A percentile compares a stretch with the other conserved stretches of the same genome.
phyloP scores from a whole-genome alignment of 2,113 vertebrate genomes.

The Prunella fulvescens region DNA sequence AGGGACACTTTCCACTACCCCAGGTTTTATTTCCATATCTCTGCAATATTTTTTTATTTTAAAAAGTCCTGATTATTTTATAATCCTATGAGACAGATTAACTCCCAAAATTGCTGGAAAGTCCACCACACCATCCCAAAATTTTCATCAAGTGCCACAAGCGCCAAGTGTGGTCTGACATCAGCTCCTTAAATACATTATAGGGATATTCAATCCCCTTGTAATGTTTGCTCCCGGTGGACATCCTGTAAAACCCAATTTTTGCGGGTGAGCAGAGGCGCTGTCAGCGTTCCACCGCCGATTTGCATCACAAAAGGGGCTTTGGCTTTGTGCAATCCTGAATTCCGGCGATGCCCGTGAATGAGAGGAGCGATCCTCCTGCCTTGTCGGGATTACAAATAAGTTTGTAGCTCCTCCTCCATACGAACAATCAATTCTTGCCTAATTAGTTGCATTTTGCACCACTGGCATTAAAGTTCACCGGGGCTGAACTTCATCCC shows the following conservation, averaged over 20 bases:
- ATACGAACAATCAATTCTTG: background rate
- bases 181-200: background rate
- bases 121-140: background rate
- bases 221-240: background rate
- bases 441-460: constrained; percentile 13
- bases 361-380: background rate
- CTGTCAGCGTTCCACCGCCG: rapidly evolving
- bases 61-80: background rate
- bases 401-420: background rate
- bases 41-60: background rate
- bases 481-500: background rate
- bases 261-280: background rate
- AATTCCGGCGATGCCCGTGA: background rate
- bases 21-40: background rate
- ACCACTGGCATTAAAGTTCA: constrained; percentile 19
- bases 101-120: background rate
- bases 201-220: rapidly evolving
- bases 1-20: background rate
- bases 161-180: rapidly evolving
- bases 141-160: rapidly evolving
- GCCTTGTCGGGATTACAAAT: background rate
- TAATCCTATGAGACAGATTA: rapidly evolving
- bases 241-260: background rate
- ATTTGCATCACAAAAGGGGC: background rate
- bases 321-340: background rate